Evolutionary conservation across 2,888 invertebrate species (phyloP), one percentile per base, ranked within the genome.

Genomic region (Elaeidobius kamerunicus): DNA sequence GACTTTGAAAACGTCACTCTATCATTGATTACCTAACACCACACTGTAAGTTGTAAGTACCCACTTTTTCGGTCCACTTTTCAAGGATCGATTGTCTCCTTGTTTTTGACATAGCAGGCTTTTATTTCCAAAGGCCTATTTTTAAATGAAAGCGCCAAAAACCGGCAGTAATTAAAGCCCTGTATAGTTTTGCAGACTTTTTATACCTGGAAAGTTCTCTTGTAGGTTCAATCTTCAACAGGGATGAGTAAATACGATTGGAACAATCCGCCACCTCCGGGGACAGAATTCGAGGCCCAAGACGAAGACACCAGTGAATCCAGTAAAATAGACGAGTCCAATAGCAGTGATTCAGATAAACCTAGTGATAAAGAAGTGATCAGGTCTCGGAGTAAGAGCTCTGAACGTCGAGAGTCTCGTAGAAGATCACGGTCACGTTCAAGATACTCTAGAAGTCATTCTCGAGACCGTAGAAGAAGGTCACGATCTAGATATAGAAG

Each of bases 161-260:
- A 28, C 49, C 48, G 38, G 49, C 52, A 50, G 50, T 40, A 44
- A 47, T 43, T 30, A 39, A 40, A 41, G 38, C 41, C 40, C 35
- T 49, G 30, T 39, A 18, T n/a, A 28, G 46, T 45, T 20, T 41
- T 32, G 39, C 45, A 45, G 35, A 39, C 34, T 52, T 46, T 56
- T 50, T 74, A 74, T 73, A 74, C 72, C 72, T 74, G 72, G 72
- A 52, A 73, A 74, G 74, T 73, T 74, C 74, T 74, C 70, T 74
- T 74, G 73, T 74, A 74, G 74, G 73, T n/a, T 73, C 63, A 61
- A 3, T 9, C 23, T 23, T 23, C 65, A 61, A 65, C 56, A 61
- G 57, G 48, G 60, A 72, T 71, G 72, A 70, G 68, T 59, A 41
- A 20, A 30, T 47, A 43, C 38, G 63, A 60, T 47, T 64, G 66